These are phyloP conservation scores for Apotomis capreana DNA, from an alignment of 2,888 invertebrate genomes.

Conservation along the genomic window DNA sequence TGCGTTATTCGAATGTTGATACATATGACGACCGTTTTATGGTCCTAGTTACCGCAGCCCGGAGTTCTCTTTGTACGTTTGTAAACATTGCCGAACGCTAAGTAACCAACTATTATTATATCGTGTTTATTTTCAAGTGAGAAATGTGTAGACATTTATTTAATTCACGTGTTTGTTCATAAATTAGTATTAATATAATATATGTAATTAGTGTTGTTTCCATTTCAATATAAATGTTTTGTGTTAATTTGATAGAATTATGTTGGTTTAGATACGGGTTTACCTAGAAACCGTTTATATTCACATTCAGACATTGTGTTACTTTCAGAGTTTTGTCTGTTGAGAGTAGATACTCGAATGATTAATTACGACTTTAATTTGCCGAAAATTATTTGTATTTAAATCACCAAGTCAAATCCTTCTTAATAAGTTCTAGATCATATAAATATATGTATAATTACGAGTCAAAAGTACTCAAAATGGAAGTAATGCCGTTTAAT, in stretches of 20 bases:
- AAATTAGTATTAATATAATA: conserved; percentile 71
- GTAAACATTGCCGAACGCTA: conserved; percentile 35
- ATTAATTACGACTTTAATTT: conserved; percentile 45
- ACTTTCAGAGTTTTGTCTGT: conserved; percentile 51
- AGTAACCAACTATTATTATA: conserved; percentile 27
- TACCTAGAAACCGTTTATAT: conserved; percentile 52
- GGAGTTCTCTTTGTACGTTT: conserved; percentile 56
- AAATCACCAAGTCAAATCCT: conserved; percentile 58
- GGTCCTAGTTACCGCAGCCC: conserved; percentile 56
- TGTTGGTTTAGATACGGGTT: conserved; percentile 62
- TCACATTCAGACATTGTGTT: conserved; percentile 49
- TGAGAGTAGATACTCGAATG: conserved; percentile 49
- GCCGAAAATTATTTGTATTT: conserved; percentile 51
- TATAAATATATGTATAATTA: conserved; percentile 78
- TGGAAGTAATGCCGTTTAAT: conserved; percentile 52
- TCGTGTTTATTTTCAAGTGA: conserved; percentile 27
- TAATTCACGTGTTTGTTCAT: conserved; percentile 64
- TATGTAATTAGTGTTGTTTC: conserved; percentile 75
- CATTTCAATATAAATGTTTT: conserved; percentile 70
- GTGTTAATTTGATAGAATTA: conserved; percentile 64
- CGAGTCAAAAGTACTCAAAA: conserved; percentile 54
- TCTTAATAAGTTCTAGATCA: conserved; percentile 81
- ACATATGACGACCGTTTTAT: conserved; percentile 52
- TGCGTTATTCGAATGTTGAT: conserved; percentile 57
- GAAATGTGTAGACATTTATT: conserved; percentile 49